Percentiles rank a stretch among this genome's conserved stretches.
Conservation (phyloP, 2,113 vertebrate species). For the Otus sunia region DNA sequence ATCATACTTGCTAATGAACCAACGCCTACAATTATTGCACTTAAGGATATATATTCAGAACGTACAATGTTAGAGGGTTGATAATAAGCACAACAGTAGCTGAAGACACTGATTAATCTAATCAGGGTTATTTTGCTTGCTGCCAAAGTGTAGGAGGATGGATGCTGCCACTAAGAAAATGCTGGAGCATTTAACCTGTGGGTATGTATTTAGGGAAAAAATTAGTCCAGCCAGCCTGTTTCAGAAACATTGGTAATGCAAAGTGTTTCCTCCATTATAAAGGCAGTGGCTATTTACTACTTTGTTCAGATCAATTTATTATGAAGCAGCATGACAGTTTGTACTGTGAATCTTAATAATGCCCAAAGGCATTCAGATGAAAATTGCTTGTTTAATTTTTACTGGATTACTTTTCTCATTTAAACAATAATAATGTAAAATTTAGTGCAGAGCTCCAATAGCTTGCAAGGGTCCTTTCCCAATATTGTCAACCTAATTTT, state of each 20-base stretch:
- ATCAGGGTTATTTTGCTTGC: background rate
- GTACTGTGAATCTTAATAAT: background rate
- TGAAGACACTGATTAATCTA: conserved; percentile 3
- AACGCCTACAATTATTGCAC: background rate
- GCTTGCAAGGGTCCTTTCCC: background rate
- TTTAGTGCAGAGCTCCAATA: background rate
- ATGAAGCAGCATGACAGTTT: background rate
- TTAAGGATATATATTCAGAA: background rate
- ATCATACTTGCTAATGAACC: conserved; percentile 8
- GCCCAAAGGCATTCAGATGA: background rate
- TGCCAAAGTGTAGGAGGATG: background rate
- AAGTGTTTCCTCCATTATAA: background rate
- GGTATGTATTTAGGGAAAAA: background rate
- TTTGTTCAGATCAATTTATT: conserved; percentile 51
- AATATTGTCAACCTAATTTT: background rate
- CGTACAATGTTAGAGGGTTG: background rate
- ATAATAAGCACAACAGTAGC: background rate
- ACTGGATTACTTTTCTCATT: conserved; percentile 44
- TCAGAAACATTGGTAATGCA: background rate
- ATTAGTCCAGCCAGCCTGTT: background rate
- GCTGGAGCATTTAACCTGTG: background rate
- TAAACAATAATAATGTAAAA: conserved; percentile 10
- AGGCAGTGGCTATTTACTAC: conserved; percentile 31
- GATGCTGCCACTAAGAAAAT: background rate
- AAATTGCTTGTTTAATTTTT: conserved; percentile 43